These are phyloP conservation scores for Stegostoma tigrinum DNA, from an alignment of 2,113 vertebrate genomes.

Conservation along the genomic window DNA sequence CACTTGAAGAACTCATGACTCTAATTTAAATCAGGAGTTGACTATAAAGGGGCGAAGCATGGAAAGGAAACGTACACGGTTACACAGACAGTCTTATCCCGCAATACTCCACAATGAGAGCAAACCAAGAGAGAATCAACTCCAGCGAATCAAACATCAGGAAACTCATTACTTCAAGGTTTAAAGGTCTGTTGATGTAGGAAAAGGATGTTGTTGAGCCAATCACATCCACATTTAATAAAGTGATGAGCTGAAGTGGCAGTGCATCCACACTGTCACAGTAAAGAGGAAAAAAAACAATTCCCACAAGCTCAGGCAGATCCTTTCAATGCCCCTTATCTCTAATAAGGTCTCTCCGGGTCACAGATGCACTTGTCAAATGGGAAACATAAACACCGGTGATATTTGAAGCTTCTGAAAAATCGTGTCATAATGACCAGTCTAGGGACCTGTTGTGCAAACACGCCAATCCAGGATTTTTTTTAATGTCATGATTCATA, in stretches of 20 bases:
- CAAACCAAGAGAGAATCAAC: background rate
- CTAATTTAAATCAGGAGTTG: background rate
- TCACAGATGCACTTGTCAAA: background rate
- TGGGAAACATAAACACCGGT: background rate
- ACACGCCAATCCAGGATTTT: background rate
- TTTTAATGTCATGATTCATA: background rate
- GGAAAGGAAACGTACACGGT: background rate
- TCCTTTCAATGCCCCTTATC: background rate
- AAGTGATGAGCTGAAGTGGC: background rate
- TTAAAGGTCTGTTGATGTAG: background rate
- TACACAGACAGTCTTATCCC: background rate
- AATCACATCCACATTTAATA: slow-evolving; percentile 17
- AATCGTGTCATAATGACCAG: background rate
- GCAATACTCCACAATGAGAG: background rate
- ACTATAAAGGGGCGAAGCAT: background rate
- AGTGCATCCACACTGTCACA: background rate
- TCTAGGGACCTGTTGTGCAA: background rate
- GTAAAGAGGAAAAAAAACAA: background rate
- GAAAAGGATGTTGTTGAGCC: background rate
- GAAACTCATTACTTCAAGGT: slow-evolving; percentile 23
- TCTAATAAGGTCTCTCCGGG: background rate
- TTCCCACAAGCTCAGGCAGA: background rate
- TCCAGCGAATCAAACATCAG: background rate
- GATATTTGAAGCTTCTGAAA: background rate
- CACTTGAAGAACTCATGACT: background rate